Evolutionary conservation across 2,113 vertebrate genomes (phyloP).

Genomic region (Cololabis saira): DNA sequence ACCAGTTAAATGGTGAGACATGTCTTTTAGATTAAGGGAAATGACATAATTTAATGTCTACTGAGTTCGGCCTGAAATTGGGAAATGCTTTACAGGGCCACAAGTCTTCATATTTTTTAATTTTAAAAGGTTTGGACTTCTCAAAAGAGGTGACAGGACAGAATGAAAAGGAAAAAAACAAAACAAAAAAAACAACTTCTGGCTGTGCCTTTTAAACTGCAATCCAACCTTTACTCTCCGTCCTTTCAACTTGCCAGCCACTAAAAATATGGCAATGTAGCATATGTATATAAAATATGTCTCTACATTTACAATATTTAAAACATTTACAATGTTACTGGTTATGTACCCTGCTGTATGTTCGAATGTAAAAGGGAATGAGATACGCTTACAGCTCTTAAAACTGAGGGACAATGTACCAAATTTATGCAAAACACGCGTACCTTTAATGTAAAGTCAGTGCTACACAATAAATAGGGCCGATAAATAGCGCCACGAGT

Average conservation of each 20-base stretch:
- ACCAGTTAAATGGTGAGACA: too few relatives aligned
- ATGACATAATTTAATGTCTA: too few relatives aligned
- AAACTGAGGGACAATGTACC: conserved; percentile 48
- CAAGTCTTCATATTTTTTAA: conserved; percentile 15
- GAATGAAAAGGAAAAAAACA: neutral
- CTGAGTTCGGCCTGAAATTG: too few relatives aligned
- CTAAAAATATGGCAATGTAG: conserved; percentile 81
- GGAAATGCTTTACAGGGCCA: neutral
- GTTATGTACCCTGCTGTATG: conserved; percentile 59
- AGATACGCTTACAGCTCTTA: conserved; percentile 38
- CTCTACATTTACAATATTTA: conserved; percentile 85
- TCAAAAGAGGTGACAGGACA: conserved; percentile 19
- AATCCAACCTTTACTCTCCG: conserved; percentile 45
- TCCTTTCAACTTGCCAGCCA: conserved; percentile 60
- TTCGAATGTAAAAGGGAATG: conserved; percentile 28
- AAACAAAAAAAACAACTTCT: conserved; percentile 13
- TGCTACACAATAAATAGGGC: conserved; percentile 49
- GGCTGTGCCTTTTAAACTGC: conserved; percentile 37
- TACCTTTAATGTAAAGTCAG: conserved; percentile 53
- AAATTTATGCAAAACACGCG: conserved; percentile 25
- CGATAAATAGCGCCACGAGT: conserved; percentile 25
- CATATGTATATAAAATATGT: conserved; percentile 85
- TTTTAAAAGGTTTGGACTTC: conserved; percentile 29
- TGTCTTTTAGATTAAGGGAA: too few relatives aligned
- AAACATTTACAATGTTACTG: conserved; percentile 80